Evolutionary conservation across 2,888 invertebrate species (phyloP).

Genomic region (Eucriotettix oculatus): DNA sequence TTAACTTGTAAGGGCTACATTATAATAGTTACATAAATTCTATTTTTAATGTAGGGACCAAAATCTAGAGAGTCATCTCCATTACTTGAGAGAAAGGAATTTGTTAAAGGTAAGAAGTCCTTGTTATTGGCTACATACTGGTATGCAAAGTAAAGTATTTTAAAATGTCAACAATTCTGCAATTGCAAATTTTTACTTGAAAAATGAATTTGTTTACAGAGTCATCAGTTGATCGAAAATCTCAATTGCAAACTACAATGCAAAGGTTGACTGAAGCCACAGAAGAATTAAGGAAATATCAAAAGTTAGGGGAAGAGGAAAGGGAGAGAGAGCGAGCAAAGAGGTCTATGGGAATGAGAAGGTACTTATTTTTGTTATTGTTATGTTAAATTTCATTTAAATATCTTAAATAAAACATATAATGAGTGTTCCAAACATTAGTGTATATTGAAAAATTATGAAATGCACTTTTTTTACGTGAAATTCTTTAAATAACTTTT

Average conservation of each 20-base stretch:
- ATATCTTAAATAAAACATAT: too few species aligned
- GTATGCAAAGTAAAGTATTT: background rate
- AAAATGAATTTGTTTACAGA: slow-evolving; percentile 3
- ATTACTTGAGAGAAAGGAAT: slow-evolving; percentile 20
- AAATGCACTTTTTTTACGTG: too few species aligned
- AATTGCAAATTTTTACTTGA: too few species aligned
- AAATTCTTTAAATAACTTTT: too few species aligned
- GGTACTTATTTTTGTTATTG: slow-evolving; percentile 15
- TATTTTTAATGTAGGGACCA: slow-evolving; percentile 32
- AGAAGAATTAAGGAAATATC: slow-evolving; percentile 44
- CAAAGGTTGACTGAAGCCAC: slow-evolving; percentile 51
- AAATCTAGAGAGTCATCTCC: slow-evolving; percentile 58
- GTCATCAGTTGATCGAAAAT: slow-evolving; percentile 10
- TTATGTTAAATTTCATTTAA: too few species aligned
- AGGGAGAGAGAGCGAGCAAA: slow-evolving; percentile 30
- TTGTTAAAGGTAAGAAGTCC: slow-evolving; percentile 7
- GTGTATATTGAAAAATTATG: too few species aligned
- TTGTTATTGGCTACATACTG: background rate
- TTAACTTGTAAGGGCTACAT: background rate
- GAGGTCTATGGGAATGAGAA: slow-evolving; percentile 22
- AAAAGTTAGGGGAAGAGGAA: slow-evolving; percentile 33
- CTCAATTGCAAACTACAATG: slow-evolving; percentile 27
- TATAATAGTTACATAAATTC: background rate
- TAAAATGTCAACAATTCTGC: too few species aligned
- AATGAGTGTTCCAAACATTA: too few species aligned